Conservation (phyloP, 2,888 invertebrate genomes). For the Microdon myrmicae region DNA sequence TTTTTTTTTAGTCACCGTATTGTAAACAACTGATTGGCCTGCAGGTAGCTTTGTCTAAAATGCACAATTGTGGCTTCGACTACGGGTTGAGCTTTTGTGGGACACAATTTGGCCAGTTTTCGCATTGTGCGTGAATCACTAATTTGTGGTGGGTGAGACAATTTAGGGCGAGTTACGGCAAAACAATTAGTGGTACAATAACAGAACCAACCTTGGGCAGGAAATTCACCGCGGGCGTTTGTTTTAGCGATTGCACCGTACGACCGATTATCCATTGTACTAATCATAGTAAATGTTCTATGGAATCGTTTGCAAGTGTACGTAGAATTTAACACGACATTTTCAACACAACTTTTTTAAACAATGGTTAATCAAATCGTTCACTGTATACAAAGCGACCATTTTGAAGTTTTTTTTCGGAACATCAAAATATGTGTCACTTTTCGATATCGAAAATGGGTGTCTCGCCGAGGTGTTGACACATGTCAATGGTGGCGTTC, state of each 20-base stretch:
- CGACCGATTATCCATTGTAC: conserved; percentile 66
- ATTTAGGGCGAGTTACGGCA: too few species aligned
- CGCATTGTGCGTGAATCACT: too few species aligned
- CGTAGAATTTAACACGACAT: conserved; percentile 28
- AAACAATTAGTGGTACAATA: neutral
- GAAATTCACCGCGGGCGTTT: conserved; percentile 63
- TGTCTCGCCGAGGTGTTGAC: too few species aligned
- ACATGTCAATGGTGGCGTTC: too few species aligned
- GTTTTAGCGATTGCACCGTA: conserved; percentile 64
- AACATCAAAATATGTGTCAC: conserved; percentile 38
- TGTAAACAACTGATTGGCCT: too few species aligned
- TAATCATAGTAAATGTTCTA: conserved; percentile 62
- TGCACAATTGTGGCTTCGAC: too few species aligned
- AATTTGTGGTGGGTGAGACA: too few species aligned
- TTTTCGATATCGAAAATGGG: conserved; percentile 29
- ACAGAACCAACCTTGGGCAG: conserved; percentile 63
- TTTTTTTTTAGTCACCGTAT: too few species aligned
- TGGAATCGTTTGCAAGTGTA: conserved; percentile 21
- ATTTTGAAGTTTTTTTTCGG: conserved; percentile 43
- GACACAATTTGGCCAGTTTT: too few species aligned
- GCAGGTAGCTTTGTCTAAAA: too few species aligned
- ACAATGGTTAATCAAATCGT: conserved; percentile 24
- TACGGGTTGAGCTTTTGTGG: too few species aligned
- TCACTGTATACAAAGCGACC: conserved; percentile 53
- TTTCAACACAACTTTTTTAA: conserved; percentile 11